These are phyloP conservation scores for Drosophila murphyi DNA, from an alignment of 1,140 invertebrate species.

Conservation along the genomic window DNA sequence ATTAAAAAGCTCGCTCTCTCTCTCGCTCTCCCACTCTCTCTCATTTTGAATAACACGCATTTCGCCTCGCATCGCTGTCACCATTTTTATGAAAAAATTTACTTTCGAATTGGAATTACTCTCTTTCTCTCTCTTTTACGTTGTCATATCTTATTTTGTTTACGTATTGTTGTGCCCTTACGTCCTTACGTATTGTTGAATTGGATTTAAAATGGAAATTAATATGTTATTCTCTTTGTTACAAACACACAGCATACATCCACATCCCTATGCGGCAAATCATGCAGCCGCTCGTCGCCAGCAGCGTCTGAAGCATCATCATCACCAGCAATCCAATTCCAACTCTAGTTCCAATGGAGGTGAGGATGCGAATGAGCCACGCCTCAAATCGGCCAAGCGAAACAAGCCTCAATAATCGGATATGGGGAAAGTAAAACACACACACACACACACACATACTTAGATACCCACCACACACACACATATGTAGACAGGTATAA, in stretches of 20 bases:
- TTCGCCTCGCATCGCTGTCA: slow-evolving; percentile 18
- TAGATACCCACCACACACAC: slow-evolving; percentile 15
- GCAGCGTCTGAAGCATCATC: slow-evolving; percentile 67
- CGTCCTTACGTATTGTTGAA: neutral
- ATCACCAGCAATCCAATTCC: slow-evolving; percentile 19
- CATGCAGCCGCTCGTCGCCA: slow-evolving; percentile 47
- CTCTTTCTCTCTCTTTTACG: slow-evolving; percentile 32
- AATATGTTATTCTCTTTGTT: slow-evolving; percentile 9
- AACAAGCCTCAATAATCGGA: slow-evolving; percentile 51
- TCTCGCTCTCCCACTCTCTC: slow-evolving; percentile 22
- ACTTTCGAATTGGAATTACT: slow-evolving; percentile 62
- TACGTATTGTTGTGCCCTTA: slow-evolving; percentile 31
- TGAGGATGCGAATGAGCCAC: slow-evolving; percentile 25
- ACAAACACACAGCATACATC: slow-evolving; percentile 54
- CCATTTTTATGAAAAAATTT: slow-evolving; percentile 48
- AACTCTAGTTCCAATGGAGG: slow-evolving; percentile 5
- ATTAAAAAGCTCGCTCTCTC: slow-evolving; percentile 27
- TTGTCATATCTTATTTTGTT: slow-evolving; percentile 32
- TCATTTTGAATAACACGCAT: slow-evolving; percentile 20
- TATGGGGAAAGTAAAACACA: neutral
- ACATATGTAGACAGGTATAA: neutral
- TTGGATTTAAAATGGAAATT: neutral
- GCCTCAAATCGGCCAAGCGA: slow-evolving; percentile 52
- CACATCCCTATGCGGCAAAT: slow-evolving; percentile 68
- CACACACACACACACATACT: slow-evolving; percentile 8